These are phyloP conservation scores for Forbesichthys papilliferus DNA, from an alignment of 2,113 vertebrate genomes.

Conservation along the genomic window DNA sequence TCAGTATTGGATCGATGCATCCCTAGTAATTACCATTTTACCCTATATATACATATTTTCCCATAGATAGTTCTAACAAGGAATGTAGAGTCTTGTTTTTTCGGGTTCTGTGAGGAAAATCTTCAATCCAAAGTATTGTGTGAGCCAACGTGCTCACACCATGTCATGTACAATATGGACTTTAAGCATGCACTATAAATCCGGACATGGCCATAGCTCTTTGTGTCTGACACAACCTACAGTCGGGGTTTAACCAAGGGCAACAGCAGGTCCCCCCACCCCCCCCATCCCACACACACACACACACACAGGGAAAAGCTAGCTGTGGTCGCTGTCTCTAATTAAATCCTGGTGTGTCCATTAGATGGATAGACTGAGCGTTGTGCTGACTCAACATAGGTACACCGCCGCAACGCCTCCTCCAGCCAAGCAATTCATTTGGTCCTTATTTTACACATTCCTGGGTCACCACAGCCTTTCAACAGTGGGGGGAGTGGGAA, in stretches of 20 bases:
- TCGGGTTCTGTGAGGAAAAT: too few species aligned
- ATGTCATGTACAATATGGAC: not conserved
- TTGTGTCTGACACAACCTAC: too few species aligned
- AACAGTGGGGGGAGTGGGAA: conserved; percentile 54
- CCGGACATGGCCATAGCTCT: too few species aligned
- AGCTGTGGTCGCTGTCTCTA: conserved; percentile 64
- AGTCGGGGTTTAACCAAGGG: too few species aligned
- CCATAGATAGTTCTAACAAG: too few species aligned
- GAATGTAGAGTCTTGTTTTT: not conserved
- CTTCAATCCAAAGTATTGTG: not conserved
- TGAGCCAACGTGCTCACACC: not conserved
- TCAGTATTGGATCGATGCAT: too few species aligned
- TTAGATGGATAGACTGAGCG: conserved; percentile 95
- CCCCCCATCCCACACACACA: too few species aligned
- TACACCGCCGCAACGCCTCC: conserved; percentile 83
- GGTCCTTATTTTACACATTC: conserved; percentile 71
- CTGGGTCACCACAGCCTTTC: conserved; percentile 76
- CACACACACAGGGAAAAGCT: too few species aligned
- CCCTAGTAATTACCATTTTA: too few species aligned
- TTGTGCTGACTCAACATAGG: conserved; percentile 97
- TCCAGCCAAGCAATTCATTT: conserved; percentile 77
- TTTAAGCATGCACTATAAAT: too few species aligned
- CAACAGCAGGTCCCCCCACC: too few species aligned
- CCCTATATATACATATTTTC: too few species aligned
- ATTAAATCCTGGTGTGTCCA: conserved; percentile 99